Conservation (phyloP, 30 jellyfish, hydroid and myxozoan genomes). For the Hydractinia echinata region DNA sequence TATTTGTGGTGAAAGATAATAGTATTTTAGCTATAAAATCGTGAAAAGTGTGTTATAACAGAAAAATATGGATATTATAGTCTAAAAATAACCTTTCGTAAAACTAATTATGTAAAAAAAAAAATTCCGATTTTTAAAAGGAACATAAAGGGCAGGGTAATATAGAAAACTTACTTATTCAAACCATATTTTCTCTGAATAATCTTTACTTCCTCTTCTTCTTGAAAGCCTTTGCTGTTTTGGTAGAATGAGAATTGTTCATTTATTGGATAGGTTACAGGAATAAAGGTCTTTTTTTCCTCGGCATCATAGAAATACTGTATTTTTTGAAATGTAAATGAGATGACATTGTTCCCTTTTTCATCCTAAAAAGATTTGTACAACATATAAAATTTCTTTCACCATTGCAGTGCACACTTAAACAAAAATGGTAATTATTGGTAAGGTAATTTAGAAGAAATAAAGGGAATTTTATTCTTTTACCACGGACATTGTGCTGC, state of each 20-base stretch:
- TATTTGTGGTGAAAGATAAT: too few relatives aligned
- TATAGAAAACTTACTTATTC: slow-evolving; percentile 46
- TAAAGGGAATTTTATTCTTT: not conserved
- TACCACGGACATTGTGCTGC: not conserved
- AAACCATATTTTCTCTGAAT: slow-evolving; percentile 68
- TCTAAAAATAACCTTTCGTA: too few relatives aligned
- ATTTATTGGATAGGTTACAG: slow-evolving; percentile 71
- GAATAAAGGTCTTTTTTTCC: slow-evolving; percentile 70
- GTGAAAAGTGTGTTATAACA: too few relatives aligned
- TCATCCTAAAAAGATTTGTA: slow-evolving; percentile 39
- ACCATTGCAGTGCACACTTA: not conserved
- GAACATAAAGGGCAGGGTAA: not conserved
- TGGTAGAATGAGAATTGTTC: slow-evolving; percentile 79
- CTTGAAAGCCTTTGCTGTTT: slow-evolving; percentile 81
- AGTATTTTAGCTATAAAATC: too few relatives aligned
- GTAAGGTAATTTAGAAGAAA: too few relatives aligned
- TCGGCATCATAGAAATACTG: slow-evolving; percentile 69
- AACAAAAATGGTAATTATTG: too few relatives aligned
- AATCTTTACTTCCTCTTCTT: slow-evolving; percentile 74
- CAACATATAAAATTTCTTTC: too few relatives aligned
- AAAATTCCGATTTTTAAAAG: too few relatives aligned
- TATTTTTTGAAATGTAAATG: slow-evolving; percentile 80
- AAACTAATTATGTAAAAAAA: too few relatives aligned
- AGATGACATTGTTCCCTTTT: slow-evolving; percentile 37
- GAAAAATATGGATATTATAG: too few relatives aligned